phyloP scores from a whole-genome alignment of 2,797 vertebrate species.

The Spinibarbus caldwelli region DNA sequence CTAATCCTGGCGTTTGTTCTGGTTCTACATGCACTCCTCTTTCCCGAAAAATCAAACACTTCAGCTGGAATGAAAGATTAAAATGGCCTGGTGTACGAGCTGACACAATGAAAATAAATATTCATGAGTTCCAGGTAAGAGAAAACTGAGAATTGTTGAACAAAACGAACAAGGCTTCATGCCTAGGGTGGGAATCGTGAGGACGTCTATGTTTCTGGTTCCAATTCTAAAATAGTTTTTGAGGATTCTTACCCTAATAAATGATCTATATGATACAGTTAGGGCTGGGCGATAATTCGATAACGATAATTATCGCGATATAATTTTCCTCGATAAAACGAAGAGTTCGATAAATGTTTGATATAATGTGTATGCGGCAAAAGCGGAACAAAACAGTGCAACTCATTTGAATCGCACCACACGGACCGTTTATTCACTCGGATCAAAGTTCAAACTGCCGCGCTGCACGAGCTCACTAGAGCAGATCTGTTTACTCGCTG shows the following conservation, averaged over 20 bases:
- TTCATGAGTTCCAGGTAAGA: slow-evolving; percentile 19
- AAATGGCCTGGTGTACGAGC: background rate
- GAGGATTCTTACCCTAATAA: too few species aligned
- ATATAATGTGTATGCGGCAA: too few species aligned
- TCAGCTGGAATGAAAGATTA: slow-evolving; percentile 35
- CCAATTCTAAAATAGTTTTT: background rate
- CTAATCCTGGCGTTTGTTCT: slow-evolving; percentile 30
- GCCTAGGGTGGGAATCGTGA: background rate
- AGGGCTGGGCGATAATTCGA: too few species aligned
- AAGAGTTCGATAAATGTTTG: too few species aligned
- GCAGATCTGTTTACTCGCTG: too few species aligned
- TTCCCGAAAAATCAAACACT: slow-evolving; percentile 34
- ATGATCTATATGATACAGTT: background rate
- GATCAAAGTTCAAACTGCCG: too few species aligned
- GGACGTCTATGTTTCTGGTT: background rate
- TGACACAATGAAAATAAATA: slow-evolving; percentile 15
- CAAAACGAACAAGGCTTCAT: background rate
- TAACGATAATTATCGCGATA: too few species aligned
- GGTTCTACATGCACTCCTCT: slow-evolving; percentile 11
- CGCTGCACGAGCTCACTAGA: too few species aligned
- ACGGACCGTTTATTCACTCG: too few species aligned
- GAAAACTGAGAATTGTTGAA: background rate
- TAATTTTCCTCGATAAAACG: too few species aligned
- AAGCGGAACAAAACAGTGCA: too few species aligned
- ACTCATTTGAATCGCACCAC: too few species aligned